Conservation (phyloP, 2,797 vertebrate genomes). For the Furcifer pardalis region DNA sequence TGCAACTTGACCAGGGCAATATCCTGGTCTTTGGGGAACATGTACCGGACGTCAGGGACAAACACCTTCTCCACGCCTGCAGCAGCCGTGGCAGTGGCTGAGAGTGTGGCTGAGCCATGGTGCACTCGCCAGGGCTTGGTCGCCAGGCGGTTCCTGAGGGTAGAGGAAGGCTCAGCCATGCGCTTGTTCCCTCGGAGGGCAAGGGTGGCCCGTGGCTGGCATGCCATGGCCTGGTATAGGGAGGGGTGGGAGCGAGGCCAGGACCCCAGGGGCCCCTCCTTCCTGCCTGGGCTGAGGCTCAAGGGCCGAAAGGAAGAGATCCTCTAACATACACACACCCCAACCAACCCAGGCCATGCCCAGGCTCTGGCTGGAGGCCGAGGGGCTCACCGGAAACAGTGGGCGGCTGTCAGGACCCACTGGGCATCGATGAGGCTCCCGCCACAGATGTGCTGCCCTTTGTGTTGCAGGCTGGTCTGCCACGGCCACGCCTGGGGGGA, state of each 20-base stretch:
- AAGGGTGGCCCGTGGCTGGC: no score
- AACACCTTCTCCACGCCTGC: conserved; percentile 84
- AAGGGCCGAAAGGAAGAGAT: no score
- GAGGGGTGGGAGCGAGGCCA: no score
- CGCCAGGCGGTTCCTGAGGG: conserved; percentile 60
- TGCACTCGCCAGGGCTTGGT: conserved; percentile 82
- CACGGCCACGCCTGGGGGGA: conserved; percentile 86
- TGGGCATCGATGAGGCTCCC: conserved; percentile 83
- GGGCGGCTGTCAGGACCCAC: conserved; percentile 89
- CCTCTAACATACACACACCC: no score
- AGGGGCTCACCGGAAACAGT: conserved; percentile 88
- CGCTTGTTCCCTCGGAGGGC: fast-evolving
- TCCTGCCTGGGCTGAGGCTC: no score
- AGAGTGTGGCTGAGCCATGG: conserved; percentile 73
- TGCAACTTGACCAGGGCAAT: conserved; percentile 87
- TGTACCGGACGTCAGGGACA: conserved; percentile 61
- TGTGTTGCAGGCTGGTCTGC: conserved; percentile 90
- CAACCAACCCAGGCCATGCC: background rate
- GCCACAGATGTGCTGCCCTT: conserved; percentile 86
- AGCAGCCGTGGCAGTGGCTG: conserved; percentile 54
- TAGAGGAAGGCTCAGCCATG: fast-evolving
- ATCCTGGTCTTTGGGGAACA: conserved; percentile 79
- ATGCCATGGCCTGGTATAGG: no score
- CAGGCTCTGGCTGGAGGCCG: fast-evolving
- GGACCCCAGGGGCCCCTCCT: no score